Conservation (phyloP, 2,113 vertebrate genomes). For the Panurus biarmicus region DNA sequence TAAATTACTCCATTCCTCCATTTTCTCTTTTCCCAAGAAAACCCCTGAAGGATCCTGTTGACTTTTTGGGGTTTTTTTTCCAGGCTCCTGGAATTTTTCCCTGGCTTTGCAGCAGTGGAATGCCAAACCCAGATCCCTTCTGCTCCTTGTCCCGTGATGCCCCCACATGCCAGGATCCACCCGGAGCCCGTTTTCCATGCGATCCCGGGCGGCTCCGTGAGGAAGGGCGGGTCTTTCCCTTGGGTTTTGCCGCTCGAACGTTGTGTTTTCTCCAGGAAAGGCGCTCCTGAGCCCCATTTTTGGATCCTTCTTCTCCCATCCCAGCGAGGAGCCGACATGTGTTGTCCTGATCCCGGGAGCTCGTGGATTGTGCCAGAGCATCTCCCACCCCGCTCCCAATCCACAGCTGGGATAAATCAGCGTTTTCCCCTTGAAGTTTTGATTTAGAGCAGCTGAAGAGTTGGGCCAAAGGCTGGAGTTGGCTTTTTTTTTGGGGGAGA, state of each 20-base stretch:
- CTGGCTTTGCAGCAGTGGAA: not conserved
- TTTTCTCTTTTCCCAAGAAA: not conserved
- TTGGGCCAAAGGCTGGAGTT: not conserved
- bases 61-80: not conserved
- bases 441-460: not conserved
- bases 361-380: not conserved
- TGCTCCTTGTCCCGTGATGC: rapidly evolving
- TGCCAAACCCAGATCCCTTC: rapidly evolving
- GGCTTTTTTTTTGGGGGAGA: not conserved
- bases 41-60: not conserved
- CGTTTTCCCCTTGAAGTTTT: not conserved
- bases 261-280: not conserved
- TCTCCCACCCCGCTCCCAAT: not conserved
- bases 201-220: rapidly evolving
- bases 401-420: constrained; percentile 1
- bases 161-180: not conserved
- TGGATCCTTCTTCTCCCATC: no score
- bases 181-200: not conserved
- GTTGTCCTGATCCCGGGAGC: not conserved
- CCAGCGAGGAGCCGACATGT: not conserved
- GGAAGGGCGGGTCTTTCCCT: not conserved
- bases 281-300: not conserved
- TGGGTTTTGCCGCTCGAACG: no score
- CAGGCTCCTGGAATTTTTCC: not conserved
- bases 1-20: not conserved